A percentile compares a stretch with the other conserved stretches of the same genome.
phyloP scores from a whole-genome alignment of 1,140 invertebrate species.

The Drosophila yakuba region DNA sequence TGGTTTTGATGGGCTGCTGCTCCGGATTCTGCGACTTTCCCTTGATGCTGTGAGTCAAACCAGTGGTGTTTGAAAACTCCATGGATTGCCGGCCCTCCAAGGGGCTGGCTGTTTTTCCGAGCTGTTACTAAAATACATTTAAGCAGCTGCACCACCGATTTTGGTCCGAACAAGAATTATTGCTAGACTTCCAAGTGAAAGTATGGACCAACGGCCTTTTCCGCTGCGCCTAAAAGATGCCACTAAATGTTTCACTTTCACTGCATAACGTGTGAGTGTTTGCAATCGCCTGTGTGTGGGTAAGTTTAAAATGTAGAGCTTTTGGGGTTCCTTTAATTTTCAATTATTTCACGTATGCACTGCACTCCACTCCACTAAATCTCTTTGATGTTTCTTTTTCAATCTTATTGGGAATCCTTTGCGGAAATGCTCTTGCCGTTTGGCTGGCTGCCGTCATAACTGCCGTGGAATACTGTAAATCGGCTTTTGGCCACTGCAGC shows the following conservation, averaged over 20 bases:
- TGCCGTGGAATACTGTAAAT: conserved; percentile 80
- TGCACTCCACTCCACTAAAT: background rate
- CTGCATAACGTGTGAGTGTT: background rate
- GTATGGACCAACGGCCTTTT: conserved; percentile 27
- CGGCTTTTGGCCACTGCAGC: conserved; percentile 77
- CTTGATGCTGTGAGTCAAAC: conserved; percentile 74
- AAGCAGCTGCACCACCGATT: conserved; percentile 70
- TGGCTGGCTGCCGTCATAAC: conserved; percentile 70
- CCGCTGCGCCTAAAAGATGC: conserved; percentile 79
- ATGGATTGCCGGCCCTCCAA: conserved; percentile 84
- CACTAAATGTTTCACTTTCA: conserved; percentile 68
- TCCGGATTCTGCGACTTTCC: conserved; percentile 19
- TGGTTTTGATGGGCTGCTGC: conserved; percentile 51
- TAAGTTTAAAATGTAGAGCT: background rate
- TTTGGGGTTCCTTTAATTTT: conserved; percentile 9
- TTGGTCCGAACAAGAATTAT: conserved; percentile 25
- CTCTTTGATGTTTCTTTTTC: conserved; percentile 2
- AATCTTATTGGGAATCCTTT: conserved; percentile 16
- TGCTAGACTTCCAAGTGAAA: conserved; percentile 24
- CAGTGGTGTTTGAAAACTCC: conserved; percentile 83
- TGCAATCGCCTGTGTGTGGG: background rate
- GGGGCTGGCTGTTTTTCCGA: conserved; percentile 80
- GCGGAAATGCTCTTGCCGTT: conserved; percentile 66
- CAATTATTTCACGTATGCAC: conserved; percentile 4
- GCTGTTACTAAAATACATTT: conserved; percentile 84